Conservation (phyloP, 92 coral and sea anemone genomes). For the Parazoanthus swiftii region DNA sequence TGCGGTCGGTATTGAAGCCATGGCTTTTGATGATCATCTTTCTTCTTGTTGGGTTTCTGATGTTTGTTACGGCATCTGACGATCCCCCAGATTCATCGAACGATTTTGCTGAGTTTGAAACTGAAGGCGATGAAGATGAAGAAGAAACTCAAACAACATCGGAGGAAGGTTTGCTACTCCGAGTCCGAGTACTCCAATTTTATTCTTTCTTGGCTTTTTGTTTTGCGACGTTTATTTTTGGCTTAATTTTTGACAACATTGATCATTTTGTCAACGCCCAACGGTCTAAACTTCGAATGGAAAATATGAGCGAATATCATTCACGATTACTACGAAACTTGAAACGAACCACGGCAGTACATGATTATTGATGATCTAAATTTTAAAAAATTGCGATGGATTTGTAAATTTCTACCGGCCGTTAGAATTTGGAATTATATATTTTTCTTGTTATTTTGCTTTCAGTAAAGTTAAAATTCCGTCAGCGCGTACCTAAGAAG, state of each 20-base stretch:
- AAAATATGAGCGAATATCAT: not conserved
- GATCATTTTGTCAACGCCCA: not conserved
- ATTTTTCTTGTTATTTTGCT: not conserved
- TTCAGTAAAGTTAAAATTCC: not conserved
- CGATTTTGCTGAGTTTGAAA: constrained; percentile 99
- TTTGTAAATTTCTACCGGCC: not conserved
- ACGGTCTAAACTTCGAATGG: not conserved
- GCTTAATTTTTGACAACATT: not conserved
- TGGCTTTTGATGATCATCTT: constrained; percentile 71
- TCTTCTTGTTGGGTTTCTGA: constrained; percentile 71
- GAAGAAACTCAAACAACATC: constrained; percentile 63
- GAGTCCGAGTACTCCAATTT: not conserved
- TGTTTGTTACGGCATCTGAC: constrained; percentile 70
- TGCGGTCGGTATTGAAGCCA: constrained; percentile 68
- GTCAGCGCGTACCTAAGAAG: not conserved
- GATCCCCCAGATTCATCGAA: constrained; percentile 71
- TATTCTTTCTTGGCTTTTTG: not conserved
- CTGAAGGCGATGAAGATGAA: constrained; percentile 94
- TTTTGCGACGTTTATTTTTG: not conserved
- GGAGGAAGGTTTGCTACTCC: constrained; percentile 31
- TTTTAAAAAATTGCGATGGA: not conserved
- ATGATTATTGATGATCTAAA: too few species aligned
- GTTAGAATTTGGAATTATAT: too few species aligned
- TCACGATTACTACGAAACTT: not conserved
- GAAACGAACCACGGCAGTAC: too few species aligned